A percentile compares a stretch with the other conserved stretches of the same genome.
Conservation (phyloP, 2,797 vertebrate genomes). For the Tachyglossus aculeatus region DNA sequence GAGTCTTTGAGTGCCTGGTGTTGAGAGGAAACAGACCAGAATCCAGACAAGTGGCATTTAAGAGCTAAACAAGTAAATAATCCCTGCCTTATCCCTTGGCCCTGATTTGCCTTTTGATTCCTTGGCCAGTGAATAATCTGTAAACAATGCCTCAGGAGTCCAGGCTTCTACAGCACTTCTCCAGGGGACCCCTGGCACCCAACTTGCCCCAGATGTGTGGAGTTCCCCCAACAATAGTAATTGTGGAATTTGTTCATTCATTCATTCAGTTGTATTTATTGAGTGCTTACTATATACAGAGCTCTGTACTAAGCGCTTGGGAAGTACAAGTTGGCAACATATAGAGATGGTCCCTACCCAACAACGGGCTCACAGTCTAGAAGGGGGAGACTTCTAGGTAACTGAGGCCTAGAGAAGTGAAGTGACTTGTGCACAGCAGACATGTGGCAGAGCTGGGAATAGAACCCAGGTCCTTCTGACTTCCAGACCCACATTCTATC, state of each 20-base stretch:
- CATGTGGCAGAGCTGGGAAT: constrained; percentile 7
- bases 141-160: constrained; percentile 6
- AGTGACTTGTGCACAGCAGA: background rate
- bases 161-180: too few species aligned
- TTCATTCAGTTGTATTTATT: background rate
- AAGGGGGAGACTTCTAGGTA: too few species aligned
- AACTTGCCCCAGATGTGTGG: too few species aligned
- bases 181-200: too few species aligned
- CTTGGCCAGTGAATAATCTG: constrained; percentile 16
- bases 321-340: too few species aligned
- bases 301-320: too few species aligned
- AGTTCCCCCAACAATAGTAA: too few species aligned
- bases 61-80: constrained; percentile 33
- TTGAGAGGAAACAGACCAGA: background rate
- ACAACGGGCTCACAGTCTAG: too few species aligned
- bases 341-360: too few species aligned
- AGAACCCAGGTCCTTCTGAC: too few species aligned
- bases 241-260: background rate
- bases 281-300: background rate
- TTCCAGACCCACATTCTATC: too few species aligned
- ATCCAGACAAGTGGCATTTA: constrained; percentile 36
- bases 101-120: constrained; percentile 21
- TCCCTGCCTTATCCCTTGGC: background rate
- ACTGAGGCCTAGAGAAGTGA: background rate
- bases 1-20: constrained; percentile 41